These are phyloP conservation scores for Drosophila rubida DNA, from an alignment of 2,888 invertebrate species.

Conservation along the genomic window DNA sequence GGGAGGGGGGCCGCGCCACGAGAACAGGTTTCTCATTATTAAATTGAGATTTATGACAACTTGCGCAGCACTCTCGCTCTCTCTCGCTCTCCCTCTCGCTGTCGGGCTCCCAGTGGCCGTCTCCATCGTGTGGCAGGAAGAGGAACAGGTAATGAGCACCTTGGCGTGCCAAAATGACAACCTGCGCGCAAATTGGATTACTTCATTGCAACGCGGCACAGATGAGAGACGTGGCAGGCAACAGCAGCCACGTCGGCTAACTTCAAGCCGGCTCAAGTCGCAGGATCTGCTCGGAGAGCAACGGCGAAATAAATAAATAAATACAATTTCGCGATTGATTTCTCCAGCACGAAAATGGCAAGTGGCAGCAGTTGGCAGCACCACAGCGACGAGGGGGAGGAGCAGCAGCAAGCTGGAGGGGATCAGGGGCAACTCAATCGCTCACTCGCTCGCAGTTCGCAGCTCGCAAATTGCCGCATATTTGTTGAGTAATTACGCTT, in stretches of 20 bases:
- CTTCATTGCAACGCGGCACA: slow-evolving; percentile 68
- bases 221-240: slow-evolving; percentile 29
- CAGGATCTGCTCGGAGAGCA: slow-evolving; percentile 28
- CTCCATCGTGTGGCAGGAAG: not conserved
- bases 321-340: slow-evolving; percentile 76
- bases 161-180: slow-evolving; percentile 73
- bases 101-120: not conserved
- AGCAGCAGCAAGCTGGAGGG: not conserved
- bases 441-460: slow-evolving; percentile 34
- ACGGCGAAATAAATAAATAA: slow-evolving; percentile 67
- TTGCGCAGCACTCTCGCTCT: slow-evolving; percentile 5
- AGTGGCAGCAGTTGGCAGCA: slow-evolving; percentile 37
- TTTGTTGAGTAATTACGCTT: slow-evolving; percentile 81
- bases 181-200: slow-evolving; percentile 76
- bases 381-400: not conserved
- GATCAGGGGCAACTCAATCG: not conserved
- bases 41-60: slow-evolving; percentile 66
- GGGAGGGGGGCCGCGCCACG: no score
- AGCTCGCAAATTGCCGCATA: slow-evolving; percentile 77
- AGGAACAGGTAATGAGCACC: slow-evolving; percentile 67
- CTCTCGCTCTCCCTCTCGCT: not conserved
- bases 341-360: slow-evolving; percentile 64
- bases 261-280: slow-evolving; percentile 47
- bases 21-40: slow-evolving; percentile 51
- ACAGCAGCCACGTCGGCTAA: slow-evolving; percentile 43